Conservation (phyloP, 2,113 vertebrate species). For the Eira barbara region DNA sequence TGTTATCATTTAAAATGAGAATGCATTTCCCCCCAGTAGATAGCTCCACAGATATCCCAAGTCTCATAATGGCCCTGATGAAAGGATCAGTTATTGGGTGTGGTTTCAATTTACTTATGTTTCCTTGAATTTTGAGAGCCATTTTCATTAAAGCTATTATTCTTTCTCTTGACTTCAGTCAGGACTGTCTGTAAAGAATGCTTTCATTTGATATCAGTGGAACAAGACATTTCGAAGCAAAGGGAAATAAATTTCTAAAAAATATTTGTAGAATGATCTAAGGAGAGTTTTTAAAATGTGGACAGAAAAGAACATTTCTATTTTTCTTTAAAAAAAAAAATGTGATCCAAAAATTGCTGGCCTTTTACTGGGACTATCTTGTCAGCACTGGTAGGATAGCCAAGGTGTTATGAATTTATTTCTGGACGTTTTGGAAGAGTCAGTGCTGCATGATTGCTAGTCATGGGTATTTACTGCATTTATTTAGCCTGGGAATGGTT, state of each 20-base stretch:
- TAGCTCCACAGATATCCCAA: not conserved
- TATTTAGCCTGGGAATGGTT: not conserved
- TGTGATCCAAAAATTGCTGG: not conserved
- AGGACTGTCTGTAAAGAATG: not conserved
- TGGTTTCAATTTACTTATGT: not conserved
- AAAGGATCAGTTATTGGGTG: not conserved
- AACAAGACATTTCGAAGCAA: not conserved
- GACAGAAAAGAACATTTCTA: not conserved
- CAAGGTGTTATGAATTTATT: not conserved
- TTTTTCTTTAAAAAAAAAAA: not conserved
- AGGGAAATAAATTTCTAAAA: constrained; percentile 3
- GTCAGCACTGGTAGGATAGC: not conserved
- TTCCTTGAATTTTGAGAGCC: not conserved
- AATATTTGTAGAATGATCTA: not conserved
- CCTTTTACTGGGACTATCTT: not conserved
- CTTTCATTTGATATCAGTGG: not conserved
- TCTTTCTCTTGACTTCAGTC: not conserved
- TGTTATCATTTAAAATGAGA: not conserved
- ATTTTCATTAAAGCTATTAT: not conserved
- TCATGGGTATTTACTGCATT: not conserved
- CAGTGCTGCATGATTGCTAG: not conserved
- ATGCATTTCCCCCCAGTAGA: not conserved
- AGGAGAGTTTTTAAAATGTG: not conserved
- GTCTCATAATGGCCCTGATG: not conserved
- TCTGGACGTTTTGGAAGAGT: not conserved